Base-by-base conservation (phyloP, 1,140 invertebrate genomes). In the Hypothenemus hampei region DNA sequence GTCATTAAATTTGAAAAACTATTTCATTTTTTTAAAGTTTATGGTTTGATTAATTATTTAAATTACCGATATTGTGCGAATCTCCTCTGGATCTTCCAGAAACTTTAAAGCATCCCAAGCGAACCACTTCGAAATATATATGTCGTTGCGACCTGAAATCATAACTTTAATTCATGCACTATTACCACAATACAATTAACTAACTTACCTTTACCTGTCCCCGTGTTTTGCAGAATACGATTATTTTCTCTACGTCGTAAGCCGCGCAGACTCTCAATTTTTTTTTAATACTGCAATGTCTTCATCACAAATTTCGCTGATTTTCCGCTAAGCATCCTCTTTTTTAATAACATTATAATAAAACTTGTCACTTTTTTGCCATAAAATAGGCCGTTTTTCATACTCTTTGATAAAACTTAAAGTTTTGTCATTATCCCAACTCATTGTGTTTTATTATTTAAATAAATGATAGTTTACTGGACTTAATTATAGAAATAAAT, bases 391-490 rank as follows among this genome's bases (percentile, higher is more conserved):
- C n/a, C 23, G 18, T 45, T 45, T 45, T 45, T 45, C 43, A 26
- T 45, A 45, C 20, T 45, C 43, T 45, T 45, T 45, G 43, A 45
- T 45, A 26, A 45, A 45, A 15, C 23, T 45, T 26, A 45, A 26
- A 31, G 23, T 26, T 45, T 26, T 45, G 10, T 45, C 43, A 45
- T 45, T 23, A 45, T 45, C 43, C 43, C 43, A 45, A 15, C 20
- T 20, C 18, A 23, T 45, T 20, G 13, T 45, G 43, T 16, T 23
- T 23, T 45, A 45, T 26, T 26, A 20, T 23, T 13, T 13, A 26
- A 45, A 31, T 31, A 31, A 31, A 31, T 31, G 26, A 31, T 31
- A 31, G 26, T 31, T 31, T 31, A 31, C 26, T 31, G 26, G 26
- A 31, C 26, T 31, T 31, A 31, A 31, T 31, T 26, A 45, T 26